Evolutionary conservation across 2,888 invertebrate species (phyloP), one percentile per base, ranked within the genome.

Genomic region (Alcis repandata): DNA sequence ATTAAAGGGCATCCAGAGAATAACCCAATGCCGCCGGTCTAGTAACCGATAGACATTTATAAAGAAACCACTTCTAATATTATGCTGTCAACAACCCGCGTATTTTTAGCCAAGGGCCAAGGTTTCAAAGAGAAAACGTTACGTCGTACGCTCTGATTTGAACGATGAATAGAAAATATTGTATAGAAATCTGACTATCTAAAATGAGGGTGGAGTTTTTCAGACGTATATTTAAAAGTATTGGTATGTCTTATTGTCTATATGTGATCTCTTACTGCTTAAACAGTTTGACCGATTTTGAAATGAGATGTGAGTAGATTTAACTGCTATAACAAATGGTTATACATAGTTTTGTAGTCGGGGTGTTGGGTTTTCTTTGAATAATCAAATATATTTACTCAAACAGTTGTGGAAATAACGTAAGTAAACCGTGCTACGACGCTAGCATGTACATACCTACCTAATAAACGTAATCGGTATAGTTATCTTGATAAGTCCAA

Each of bases 1-100:
- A 83, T 83, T 82, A 80, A 82, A 81, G 84, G 83, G 83, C 82
- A 73, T 71, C 65, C 74, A 74, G 72, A 80, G 74, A 77, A 76
- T 79, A 75, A 74, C 68, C 77, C 81, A 83, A 83, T 82, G 83
- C 73, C 82, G 69, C 78, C 77, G 80, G 79, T 78, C 77, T 57
- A 49, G 60, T 63, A 36, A 51, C 62, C 49, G 27, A 59, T 43
- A 49, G 59, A 38, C 20, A 57, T 33, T 17, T 32, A 53, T 41
- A 49, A 19, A 59, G 27, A 51, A 32, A 41, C 19, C 13, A 43
- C 32, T 36, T 13, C 56, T 56, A 33, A 32, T 27, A 27, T 27
- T 2, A 27, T 20, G 33, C 56, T 56, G 56, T 56, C 56, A 46
- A 43, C 56, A 56, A 56, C 56, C 56, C 19, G 36, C 19, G 56